A percentile compares a stretch with the other conserved stretches of the same genome.
Evolutionary conservation across 2,113 vertebrate species (phyloP).

Genomic region (Strix aluco): DNA sequence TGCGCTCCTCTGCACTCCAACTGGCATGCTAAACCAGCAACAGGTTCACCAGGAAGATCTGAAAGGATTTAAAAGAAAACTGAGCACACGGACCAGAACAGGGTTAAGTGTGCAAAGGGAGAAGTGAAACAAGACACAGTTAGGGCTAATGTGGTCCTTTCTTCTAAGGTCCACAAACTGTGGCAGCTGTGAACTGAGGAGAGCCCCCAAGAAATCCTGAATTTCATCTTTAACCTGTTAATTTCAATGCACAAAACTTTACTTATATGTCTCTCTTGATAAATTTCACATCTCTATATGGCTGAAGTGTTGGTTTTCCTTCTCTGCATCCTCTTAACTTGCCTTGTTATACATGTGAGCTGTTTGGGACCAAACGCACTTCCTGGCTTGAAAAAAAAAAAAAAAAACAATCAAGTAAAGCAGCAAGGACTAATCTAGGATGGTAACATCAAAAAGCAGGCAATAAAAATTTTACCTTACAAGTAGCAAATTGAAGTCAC

Average conservation of each 20-base stretch:
- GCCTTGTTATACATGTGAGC: background rate
- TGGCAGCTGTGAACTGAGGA: background rate
- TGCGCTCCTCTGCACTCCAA: background rate
- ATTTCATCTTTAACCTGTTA: background rate
- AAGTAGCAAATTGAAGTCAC: background rate
- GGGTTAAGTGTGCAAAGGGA: background rate
- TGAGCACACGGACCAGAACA: background rate
- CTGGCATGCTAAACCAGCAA: background rate
- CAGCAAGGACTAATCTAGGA: background rate
- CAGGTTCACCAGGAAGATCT: background rate
- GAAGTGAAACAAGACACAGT: background rate
- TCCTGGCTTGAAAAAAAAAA: background rate
- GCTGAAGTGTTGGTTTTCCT: background rate
- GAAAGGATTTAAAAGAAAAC: background rate
- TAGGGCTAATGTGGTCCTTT: background rate
- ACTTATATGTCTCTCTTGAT: background rate
- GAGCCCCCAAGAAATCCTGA: background rate
- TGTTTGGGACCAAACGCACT: background rate
- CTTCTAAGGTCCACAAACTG: background rate
- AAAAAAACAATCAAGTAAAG: background rate
- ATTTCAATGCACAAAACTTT: background rate
- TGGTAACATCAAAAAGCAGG: background rate
- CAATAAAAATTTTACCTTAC: background rate
- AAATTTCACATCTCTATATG: background rate
- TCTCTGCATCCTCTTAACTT: background rate